Conservation (phyloP, 2,113 vertebrate genomes). For the Morone chrysops region DNA sequence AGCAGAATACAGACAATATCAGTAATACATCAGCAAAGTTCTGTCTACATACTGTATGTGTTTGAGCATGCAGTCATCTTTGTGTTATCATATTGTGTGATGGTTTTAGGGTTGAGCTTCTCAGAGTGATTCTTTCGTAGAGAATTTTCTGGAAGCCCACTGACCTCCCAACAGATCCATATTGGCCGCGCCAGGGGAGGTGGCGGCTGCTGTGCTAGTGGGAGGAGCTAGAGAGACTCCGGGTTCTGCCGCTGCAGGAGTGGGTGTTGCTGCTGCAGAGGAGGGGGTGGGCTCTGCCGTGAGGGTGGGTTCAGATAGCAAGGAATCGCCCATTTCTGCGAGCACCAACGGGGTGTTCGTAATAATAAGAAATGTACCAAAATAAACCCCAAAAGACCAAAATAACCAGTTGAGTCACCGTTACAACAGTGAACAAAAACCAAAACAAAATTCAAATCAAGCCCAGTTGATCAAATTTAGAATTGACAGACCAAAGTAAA, state of each 20-base stretch:
- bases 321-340: constrained; percentile 85
- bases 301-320: constrained; percentile 84
- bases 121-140: constrained; percentile 75
- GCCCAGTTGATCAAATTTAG: constrained; percentile 39
- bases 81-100: constrained; percentile 64
- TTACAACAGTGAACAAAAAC: constrained; percentile 38
- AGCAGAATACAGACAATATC: constrained; percentile 48
- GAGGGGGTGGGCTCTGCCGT: constrained; percentile 81
- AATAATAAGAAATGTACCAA: constrained; percentile 67
- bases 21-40: constrained; percentile 33
- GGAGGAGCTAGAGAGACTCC: constrained; percentile 84
- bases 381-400: constrained; percentile 68
- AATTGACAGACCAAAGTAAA: constrained; percentile 49
- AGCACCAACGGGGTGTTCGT: constrained; percentile 54
- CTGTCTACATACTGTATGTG: constrained; percentile 32
- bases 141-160: constrained; percentile 84
- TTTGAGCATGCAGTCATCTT: constrained; percentile 61
- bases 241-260: constrained; percentile 81
- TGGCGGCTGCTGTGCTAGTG: constrained; percentile 85
- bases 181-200: constrained; percentile 86
- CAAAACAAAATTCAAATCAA: constrained; percentile 65
- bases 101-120: constrained; percentile 75
- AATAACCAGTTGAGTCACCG: constrained; percentile 52
- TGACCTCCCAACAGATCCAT: constrained; percentile 99
- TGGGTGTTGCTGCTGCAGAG: constrained; percentile 84